These are phyloP conservation scores for Ceraclea dissimilis DNA, from an alignment of 2,888 invertebrate genomes.

Conservation along the genomic window DNA sequence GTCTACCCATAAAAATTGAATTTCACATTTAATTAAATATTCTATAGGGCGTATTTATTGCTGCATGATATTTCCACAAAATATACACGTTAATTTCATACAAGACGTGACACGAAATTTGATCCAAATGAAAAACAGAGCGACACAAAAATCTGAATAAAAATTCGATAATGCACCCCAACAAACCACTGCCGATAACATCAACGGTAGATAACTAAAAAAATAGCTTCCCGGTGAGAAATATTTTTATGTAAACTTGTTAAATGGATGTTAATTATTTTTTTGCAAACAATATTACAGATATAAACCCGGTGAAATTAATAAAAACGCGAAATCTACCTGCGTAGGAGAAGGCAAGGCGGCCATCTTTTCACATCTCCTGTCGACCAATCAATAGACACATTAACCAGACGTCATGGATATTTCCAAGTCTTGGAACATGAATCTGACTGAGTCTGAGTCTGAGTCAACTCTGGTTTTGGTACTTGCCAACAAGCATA, in stretches of 20 bases:
- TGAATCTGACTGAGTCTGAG: conserved; percentile 11
- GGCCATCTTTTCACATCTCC: conserved; percentile 67
- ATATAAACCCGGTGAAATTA: conserved; percentile 16
- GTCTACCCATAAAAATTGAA: background rate
- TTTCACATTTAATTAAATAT: too few species aligned
- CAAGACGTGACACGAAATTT: conserved; percentile 7
- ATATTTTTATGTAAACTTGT: background rate
- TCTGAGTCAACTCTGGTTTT: too few species aligned
- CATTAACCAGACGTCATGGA: conserved; percentile 31
- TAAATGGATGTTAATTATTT: background rate
- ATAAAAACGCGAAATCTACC: conserved; percentile 46
- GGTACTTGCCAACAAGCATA: too few species aligned
- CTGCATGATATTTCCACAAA: background rate
- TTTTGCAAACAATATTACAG: background rate
- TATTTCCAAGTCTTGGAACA: conserved; percentile 20
- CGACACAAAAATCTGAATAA: conserved; percentile 9
- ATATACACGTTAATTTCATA: background rate
- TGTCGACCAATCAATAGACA: conserved; percentile 49
- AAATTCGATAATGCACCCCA: conserved; percentile 24
- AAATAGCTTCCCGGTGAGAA: too few species aligned
- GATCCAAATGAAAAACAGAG: background rate
- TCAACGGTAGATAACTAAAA: background rate
- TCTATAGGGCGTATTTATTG: too few species aligned
- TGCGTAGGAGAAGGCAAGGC: conserved; percentile 79
- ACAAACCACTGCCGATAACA: conserved; percentile 16